phyloP scores from a whole-genome alignment of 2,888 invertebrate species.

The Sialis fuliginosa region DNA sequence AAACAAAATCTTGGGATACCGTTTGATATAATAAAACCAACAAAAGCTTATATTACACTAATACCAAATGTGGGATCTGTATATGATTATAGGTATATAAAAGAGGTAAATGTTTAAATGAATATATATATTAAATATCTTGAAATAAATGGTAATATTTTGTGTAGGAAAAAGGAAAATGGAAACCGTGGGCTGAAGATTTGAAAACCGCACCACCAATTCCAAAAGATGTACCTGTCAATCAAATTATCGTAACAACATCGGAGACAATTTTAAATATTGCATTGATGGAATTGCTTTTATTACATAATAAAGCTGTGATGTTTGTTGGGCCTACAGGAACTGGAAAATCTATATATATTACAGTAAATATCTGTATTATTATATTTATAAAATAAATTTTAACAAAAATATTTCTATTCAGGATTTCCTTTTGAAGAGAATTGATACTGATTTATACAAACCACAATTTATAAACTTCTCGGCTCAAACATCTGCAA shows the following conservation, averaged over 20 bases:
- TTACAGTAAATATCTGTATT: constrained; percentile 32
- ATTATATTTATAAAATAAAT: background rate
- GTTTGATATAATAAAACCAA: constrained; percentile 36
- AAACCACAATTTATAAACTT: constrained; percentile 81
- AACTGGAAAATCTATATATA: constrained; percentile 86
- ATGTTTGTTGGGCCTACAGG: constrained; percentile 89
- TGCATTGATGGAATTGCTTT: constrained; percentile 58
- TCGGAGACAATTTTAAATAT: constrained; percentile 76
- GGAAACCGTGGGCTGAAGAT: constrained; percentile 86
- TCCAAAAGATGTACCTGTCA: constrained; percentile 77
- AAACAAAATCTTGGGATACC: constrained; percentile 33
- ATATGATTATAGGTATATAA: constrained; percentile 79
- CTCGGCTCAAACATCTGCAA: constrained; percentile 85
- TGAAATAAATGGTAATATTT: background rate
- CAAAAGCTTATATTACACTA: constrained; percentile 66
- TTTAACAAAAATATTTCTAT: constrained; percentile 9
- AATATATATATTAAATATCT: background rate
- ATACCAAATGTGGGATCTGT: constrained; percentile 71
- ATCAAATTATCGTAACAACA: constrained; percentile 89
- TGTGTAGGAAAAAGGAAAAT: constrained; percentile 75
- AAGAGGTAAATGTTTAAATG: constrained; percentile 41
- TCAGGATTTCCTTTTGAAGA: constrained; percentile 63
- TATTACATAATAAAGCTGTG: constrained; percentile 64
- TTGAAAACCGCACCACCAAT: constrained; percentile 57
- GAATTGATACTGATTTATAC: constrained; percentile 57